A percentile compares a stretch with the other conserved stretches of the same genome.
Evolutionary conservation across 2,797 vertebrate species (phyloP).

Genomic region (Lemur catta): DNA sequence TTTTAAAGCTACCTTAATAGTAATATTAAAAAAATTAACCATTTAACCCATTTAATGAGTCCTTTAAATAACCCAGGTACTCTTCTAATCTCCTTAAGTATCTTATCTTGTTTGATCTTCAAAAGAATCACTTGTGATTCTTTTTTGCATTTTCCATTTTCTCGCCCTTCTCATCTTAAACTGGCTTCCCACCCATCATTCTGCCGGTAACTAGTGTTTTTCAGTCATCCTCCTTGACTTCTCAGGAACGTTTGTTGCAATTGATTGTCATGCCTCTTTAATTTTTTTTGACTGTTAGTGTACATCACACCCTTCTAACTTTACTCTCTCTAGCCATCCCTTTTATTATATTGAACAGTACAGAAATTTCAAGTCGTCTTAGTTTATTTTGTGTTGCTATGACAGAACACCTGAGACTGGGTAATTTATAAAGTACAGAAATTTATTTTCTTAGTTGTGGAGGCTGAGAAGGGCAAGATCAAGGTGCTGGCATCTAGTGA

Average conservation of each 20-base stretch:
- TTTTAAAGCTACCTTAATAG: slow-evolving; percentile 28
- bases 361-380: not conserved
- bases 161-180: not conserved
- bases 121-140: not conserved
- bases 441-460: not conserved
- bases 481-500: not conserved
- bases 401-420: not conserved
- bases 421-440: not conserved
- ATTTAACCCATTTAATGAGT: not conserved
- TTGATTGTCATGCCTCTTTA: not conserved
- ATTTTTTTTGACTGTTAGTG: not conserved
- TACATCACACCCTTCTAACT: not conserved
- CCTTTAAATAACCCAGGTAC: not conserved
- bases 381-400: not conserved
- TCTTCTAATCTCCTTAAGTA: not conserved
- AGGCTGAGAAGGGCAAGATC: not conserved
- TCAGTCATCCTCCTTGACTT: not conserved
- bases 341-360: not conserved
- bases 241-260: not conserved
- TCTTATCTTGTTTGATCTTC: not conserved
- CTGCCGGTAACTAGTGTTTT: not conserved
- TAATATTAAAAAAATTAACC: not conserved
- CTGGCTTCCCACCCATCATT: not conserved
- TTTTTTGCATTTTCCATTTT: not conserved
- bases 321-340: not conserved